Base-by-base conservation (phyloP, 2,113 vertebrate species). In the Corythornis cristatus region DNA sequence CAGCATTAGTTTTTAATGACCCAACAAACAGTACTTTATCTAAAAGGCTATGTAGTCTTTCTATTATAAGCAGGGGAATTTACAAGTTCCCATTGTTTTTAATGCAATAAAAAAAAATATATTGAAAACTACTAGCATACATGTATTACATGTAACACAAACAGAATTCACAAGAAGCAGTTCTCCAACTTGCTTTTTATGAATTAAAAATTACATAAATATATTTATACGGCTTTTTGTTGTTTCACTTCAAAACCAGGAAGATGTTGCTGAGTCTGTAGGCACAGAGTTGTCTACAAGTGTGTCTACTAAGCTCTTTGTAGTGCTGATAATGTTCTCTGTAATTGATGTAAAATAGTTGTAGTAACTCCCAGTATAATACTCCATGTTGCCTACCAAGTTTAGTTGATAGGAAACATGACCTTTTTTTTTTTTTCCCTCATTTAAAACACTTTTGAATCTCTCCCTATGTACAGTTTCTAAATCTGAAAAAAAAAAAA, bases 61-160 rank as follows among this genome's bases (percentile, higher is more conserved):
- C 54, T 91, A 1, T 66, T 80, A 46, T 0, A 0, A 31, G 42
- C 67, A 66, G 42, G 51, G 22, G 40, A 92, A 62, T 89, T 84
- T 78, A 89, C 40, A 93, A 79, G 82, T 79, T 95, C 42, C 31
- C 31, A 20, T 91, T 92, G 70, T 75, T 93, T 89, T 65, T 54
- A 61, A 20, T 46, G 62, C 64, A 91, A 67, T 87, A 80, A 93
- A 95, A 91, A 72, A 56, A 56, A 56, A n/a, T 48, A 45, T 31
- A 74, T 57, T 61, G 50, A 82, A n/a, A 76, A 83, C 35, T 76
- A 54, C 45, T 25, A 67, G 28, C 2, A 6, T 45, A 7, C 9
- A 25, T 16, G 28, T 22, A 68, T 81, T 60, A 22, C 60, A 31
- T 78, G 64, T 61, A 65, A 50, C 51, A 51, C 70, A 64, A n/a